These are phyloP conservation scores for Fregata magnificens DNA, from an alignment of 2,113 vertebrate genomes.

Conservation along the genomic window DNA sequence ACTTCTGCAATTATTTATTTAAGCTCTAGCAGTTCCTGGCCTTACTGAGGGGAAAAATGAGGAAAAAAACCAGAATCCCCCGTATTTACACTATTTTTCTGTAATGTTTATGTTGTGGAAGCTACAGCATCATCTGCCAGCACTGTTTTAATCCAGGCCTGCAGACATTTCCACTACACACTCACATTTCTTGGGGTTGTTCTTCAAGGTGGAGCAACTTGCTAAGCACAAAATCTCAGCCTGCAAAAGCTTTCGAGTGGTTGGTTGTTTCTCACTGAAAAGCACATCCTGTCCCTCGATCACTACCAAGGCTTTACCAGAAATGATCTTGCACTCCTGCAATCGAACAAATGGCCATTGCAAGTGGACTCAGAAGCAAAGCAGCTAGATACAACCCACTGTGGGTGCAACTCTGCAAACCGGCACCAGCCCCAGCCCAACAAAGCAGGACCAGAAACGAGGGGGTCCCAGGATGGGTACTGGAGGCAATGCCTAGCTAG, in stretches of 20 bases:
- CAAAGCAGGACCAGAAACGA: neutral
- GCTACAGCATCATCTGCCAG: constrained; percentile 19
- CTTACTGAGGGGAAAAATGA: neutral
- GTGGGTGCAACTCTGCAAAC: neutral
- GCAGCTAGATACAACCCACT: neutral
- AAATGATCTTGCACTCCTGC: neutral
- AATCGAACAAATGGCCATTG: fast-evolving
- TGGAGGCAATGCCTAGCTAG: neutral
- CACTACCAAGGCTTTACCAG: neutral
- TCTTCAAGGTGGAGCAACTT: neutral
- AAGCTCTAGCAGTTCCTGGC: neutral
- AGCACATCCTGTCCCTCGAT: fast-evolving
- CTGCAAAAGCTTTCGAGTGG: neutral
- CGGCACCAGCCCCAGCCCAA: neutral
- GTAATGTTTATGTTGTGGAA: constrained; percentile 1
- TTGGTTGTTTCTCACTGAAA: neutral
- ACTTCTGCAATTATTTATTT: constrained; percentile 35
- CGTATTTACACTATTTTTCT: neutral
- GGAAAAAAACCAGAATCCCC: neutral
- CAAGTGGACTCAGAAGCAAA: neutral
- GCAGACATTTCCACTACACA: neutral
- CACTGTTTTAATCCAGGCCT: neutral
- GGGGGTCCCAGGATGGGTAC: fast-evolving
- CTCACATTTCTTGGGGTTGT: neutral
- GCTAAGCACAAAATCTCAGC: neutral